Percentiles rank a stretch among this genome's conserved stretches.
phyloP scores from a whole-genome alignment of 2,797 vertebrate species.

The Danio kyathit region DNA sequence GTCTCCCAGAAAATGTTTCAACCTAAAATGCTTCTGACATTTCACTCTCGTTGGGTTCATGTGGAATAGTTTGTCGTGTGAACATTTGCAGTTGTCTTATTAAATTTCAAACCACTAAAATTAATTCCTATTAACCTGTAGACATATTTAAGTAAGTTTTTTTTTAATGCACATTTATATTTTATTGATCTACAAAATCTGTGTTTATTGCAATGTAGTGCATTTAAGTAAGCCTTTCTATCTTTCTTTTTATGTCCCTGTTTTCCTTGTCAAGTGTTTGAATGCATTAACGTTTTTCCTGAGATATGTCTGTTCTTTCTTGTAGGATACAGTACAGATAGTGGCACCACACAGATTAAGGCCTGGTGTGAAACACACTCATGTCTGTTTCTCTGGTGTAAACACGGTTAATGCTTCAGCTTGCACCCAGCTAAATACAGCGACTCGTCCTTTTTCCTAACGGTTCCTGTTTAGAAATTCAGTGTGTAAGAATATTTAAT shows the following conservation, averaged over 20 bases:
- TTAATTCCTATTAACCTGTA: slow-evolving; percentile 68
- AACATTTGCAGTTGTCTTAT: slow-evolving; percentile 69
- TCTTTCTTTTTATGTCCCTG: slow-evolving; percentile 87
- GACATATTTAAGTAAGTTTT: slow-evolving; percentile 86
- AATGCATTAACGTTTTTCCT: slow-evolving; percentile 98
- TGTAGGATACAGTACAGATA: slow-evolving; percentile 94
- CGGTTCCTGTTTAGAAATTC: not conserved
- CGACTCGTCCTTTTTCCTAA: not conserved
- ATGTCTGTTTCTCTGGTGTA: slow-evolving; percentile 83
- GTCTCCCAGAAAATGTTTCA: slow-evolving; percentile 55
- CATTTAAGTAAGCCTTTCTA: slow-evolving; percentile 93
- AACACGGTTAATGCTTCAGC: slow-evolving; percentile 82
- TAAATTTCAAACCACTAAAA: slow-evolving; percentile 66
- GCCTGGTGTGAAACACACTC: slow-evolving; percentile 86
- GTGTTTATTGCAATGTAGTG: slow-evolving; percentile 89
- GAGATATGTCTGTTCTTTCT: slow-evolving; percentile 97
- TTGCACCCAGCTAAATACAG: not conserved
- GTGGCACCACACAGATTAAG: slow-evolving; percentile 99
- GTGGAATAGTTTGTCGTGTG: slow-evolving; percentile 98
- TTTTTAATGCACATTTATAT: slow-evolving; percentile 85
- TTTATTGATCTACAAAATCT: slow-evolving; percentile 80
- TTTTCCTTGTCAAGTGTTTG: slow-evolving; percentile 94
- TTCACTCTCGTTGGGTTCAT: slow-evolving; percentile 75
- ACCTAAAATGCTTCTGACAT: slow-evolving; percentile 58
- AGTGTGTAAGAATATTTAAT: not conserved